phyloP scores from a whole-genome alignment of 92 coral and sea anemone species.

The Paragorgia papillata region DNA sequence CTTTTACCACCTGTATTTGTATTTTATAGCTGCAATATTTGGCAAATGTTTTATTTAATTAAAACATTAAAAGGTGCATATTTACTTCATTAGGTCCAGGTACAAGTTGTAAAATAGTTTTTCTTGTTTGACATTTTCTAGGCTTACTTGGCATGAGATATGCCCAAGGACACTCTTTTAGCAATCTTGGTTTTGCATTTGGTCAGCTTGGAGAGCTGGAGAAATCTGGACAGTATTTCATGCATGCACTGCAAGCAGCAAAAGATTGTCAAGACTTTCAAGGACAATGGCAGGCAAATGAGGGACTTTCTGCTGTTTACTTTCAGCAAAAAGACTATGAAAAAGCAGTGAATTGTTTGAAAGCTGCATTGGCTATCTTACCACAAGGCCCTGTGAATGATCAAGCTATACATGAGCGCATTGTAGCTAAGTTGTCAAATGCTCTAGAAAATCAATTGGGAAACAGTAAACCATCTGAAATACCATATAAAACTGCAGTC shows the following conservation, averaged over 20 bases:
- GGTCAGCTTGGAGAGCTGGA: slow-evolving; percentile 86
- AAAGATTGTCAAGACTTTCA: slow-evolving; percentile 69
- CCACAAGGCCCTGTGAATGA: slow-evolving; percentile 62
- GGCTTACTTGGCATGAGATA: slow-evolving; percentile 80
- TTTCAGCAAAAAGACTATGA: slow-evolving; percentile 73
- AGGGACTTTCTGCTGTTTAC: slow-evolving; percentile 90
- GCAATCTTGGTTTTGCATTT: slow-evolving; percentile 97
- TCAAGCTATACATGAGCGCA: slow-evolving; percentile 72
- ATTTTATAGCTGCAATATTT: too few relatives aligned
- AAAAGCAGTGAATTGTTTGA: slow-evolving; percentile 82
- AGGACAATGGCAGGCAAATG: slow-evolving; percentile 94
- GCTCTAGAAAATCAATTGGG: slow-evolving; percentile 82
- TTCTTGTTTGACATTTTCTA: too few relatives aligned
- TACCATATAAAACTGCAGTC: slow-evolving; percentile 35
- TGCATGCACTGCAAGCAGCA: slow-evolving; percentile 88
- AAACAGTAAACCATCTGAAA: slow-evolving; percentile 45
- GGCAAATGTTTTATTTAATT: too few relatives aligned
- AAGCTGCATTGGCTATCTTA: slow-evolving; percentile 72
- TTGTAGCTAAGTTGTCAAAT: slow-evolving; percentile 86
- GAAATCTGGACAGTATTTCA: slow-evolving; percentile 72
- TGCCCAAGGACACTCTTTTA: slow-evolving; percentile 91
- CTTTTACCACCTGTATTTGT: too few relatives aligned
- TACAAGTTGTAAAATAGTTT: too few relatives aligned
- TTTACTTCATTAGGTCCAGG: too few relatives aligned
- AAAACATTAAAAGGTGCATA: too few relatives aligned